Conservation (phyloP, 1,140 invertebrate species). For the Amphibalanus amphitrite region DNA sequence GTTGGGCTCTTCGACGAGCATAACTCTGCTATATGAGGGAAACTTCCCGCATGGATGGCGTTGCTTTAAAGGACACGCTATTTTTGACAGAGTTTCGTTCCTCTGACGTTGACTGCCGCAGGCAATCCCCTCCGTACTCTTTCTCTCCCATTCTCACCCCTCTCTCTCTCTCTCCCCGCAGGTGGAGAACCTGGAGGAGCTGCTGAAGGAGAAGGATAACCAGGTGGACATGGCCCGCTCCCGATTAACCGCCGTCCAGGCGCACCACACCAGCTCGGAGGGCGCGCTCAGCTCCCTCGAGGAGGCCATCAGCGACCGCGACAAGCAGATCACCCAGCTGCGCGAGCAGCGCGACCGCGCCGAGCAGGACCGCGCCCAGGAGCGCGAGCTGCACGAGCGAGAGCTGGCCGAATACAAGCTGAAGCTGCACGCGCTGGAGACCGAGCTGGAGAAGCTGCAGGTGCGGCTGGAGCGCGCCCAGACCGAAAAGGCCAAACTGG, state of each 20-base stretch:
- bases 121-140: too few relatives aligned
- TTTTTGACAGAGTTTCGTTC: too few relatives aligned
- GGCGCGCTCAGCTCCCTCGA: constrained; percentile 79
- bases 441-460: constrained; percentile 61
- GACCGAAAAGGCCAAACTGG: constrained; percentile 73
- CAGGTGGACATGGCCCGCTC: constrained; percentile 88
- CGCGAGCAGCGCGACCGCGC: constrained; percentile 80
- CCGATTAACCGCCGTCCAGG: constrained; percentile 53
- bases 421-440: constrained; percentile 43
- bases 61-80: too few relatives aligned
- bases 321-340: constrained; percentile 84
- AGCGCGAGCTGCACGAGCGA: constrained; percentile 79
- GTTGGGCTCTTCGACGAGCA: too few relatives aligned
- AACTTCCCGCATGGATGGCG: too few relatives aligned
- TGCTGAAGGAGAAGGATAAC: constrained; percentile 94
- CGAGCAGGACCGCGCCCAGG: constrained; percentile 90
- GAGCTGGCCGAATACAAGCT: constrained; percentile 89
- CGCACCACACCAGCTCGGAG: constrained; percentile 78
- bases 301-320: constrained; percentile 90
- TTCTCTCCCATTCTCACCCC: too few relatives aligned
- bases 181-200: constrained; percentile 93
- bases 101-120: too few relatives aligned
- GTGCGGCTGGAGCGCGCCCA: constrained; percentile 66
- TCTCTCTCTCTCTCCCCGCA: too few relatives aligned
- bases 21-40: too few relatives aligned